Conservation (phyloP, 2,888 invertebrate species). For the Eumerus sabulonum region DNA sequence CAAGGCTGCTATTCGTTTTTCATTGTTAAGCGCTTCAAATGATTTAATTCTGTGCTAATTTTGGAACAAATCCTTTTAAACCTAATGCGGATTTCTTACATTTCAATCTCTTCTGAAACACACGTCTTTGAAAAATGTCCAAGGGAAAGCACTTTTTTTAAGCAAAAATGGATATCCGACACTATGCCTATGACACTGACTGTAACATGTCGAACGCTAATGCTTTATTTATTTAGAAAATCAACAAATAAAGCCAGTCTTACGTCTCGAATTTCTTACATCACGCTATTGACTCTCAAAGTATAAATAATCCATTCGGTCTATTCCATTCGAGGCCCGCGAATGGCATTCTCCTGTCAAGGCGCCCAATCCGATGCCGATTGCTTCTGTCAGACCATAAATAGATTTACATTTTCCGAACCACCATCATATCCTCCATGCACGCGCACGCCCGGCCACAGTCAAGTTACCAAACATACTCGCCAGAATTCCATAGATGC, state of each 20-base stretch:
- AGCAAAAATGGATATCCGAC: neutral
- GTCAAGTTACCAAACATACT: slow-evolving; percentile 12
- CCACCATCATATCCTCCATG: slow-evolving; percentile 28
- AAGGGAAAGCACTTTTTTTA: no score
- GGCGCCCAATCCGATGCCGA: slow-evolving; percentile 44
- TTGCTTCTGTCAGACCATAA: slow-evolving; percentile 56
- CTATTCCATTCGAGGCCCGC: slow-evolving; percentile 52
- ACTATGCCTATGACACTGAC: slow-evolving; percentile 4
- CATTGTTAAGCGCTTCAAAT: no score
- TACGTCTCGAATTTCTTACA: slow-evolving; percentile 53
- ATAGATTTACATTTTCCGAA: slow-evolving; percentile 56
- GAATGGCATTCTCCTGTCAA: slow-evolving; percentile 61
- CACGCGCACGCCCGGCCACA: neutral
- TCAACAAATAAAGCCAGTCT: neutral
- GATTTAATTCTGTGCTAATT: no score
- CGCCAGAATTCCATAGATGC: slow-evolving; percentile 48
- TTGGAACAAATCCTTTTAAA: no score
- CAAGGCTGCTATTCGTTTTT: no score
- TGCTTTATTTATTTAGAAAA: slow-evolving; percentile 33
- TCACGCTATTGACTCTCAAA: slow-evolving; percentile 46
- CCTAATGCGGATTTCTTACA: no score
- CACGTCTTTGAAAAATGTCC: no score
- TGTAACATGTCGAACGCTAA: slow-evolving; percentile 30
- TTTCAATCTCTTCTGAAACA: no score
- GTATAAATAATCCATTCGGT: slow-evolving; percentile 63